Conservation (phyloP, 2,113 vertebrate genomes). For the Cryptomyrus ogoouensis region DNA sequence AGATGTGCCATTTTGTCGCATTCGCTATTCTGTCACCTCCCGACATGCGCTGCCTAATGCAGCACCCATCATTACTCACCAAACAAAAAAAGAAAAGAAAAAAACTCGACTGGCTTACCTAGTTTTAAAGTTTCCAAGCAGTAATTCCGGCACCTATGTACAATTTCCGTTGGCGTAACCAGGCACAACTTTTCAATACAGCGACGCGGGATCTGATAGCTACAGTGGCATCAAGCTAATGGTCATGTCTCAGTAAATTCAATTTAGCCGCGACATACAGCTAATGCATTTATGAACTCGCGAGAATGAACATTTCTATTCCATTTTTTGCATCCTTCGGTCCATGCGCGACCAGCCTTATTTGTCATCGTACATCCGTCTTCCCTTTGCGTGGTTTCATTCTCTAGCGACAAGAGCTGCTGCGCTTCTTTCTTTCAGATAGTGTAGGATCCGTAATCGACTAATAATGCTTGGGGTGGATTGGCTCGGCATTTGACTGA, state of each 20-base stretch:
- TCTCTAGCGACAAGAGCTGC: neutral
- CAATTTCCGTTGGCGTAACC: neutral
- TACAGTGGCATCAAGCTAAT: neutral
- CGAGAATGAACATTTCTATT: neutral
- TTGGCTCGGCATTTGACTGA: neutral
- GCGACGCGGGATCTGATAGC: neutral
- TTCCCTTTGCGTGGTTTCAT: neutral
- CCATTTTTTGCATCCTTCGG: neutral
- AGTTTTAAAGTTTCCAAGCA: neutral
- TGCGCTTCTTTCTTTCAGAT: neutral
- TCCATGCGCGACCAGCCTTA: neutral
- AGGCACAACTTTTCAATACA: neutral
- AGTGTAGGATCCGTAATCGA: neutral
- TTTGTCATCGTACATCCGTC: neutral
- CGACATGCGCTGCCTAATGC: neutral
- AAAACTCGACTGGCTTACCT: neutral
- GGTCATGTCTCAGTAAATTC: neutral
- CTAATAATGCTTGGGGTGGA: neutral
- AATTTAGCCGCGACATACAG: neutral
- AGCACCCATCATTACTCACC: neutral
- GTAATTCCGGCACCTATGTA: neutral
- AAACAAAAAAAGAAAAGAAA: neutral
- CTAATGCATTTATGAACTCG: neutral
- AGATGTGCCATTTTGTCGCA: constrained; percentile 15
- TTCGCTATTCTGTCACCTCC: neutral